Evolutionary conservation across 2,113 vertebrate genomes (phyloP).

Genomic region (Aphyosemion australe): DNA sequence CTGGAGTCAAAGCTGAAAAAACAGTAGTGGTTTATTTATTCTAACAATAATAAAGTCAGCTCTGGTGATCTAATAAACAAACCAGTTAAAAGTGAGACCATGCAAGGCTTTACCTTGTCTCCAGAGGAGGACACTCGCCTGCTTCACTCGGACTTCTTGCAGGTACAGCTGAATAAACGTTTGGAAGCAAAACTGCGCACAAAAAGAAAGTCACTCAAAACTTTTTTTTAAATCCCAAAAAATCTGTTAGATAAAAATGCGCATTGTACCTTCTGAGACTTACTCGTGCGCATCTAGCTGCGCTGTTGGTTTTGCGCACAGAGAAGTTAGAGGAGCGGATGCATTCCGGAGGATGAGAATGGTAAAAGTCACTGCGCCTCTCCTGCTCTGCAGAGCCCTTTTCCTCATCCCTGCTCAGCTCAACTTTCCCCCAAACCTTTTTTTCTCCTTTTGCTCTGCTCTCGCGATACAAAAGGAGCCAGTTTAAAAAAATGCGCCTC

Average conservation of each 20-base stretch:
- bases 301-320: constrained; percentile 30
- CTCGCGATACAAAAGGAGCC: constrained; percentile 74
- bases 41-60: neutral
- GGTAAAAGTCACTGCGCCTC: constrained; percentile 50
- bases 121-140: constrained; percentile 63
- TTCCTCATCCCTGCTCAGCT: constrained; percentile 71
- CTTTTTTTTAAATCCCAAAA: constrained; percentile 8
- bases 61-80: too few species aligned
- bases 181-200: constrained; percentile 40
- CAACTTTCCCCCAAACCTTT: constrained; percentile 60
- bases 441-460: constrained; percentile 41
- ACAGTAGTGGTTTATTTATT: too few species aligned
- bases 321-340: constrained; percentile 64
- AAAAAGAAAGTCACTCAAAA: constrained; percentile 44
- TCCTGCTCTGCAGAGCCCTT: constrained; percentile 55
- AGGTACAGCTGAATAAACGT: constrained; percentile 53
- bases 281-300: constrained; percentile 61
- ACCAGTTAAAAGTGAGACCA: neutral
- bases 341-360: constrained; percentile 74
- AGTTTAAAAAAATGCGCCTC: constrained; percentile 19
- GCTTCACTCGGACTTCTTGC: constrained; percentile 32
- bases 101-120: constrained; percentile 75
- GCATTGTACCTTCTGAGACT: constrained; percentile 57
- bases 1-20: constrained; percentile 72
- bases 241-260: constrained; percentile 57